Evolutionary conservation across 2,888 invertebrate species (phyloP).

Genomic region (Steromphala cineraria): DNA sequence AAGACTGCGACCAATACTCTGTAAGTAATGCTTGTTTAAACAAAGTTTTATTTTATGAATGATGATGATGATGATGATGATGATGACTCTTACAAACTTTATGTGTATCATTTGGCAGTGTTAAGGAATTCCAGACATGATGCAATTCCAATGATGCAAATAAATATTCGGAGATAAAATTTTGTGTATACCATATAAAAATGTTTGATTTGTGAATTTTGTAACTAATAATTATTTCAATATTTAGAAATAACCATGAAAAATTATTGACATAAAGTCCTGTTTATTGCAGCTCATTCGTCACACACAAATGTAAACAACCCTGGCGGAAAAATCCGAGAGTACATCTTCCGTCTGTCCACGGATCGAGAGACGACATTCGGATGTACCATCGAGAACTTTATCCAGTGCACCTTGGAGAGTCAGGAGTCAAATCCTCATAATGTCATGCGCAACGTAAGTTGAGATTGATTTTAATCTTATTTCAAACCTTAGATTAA

Average conservation of each 20-base stretch:
- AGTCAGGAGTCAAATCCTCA: constrained; percentile 91
- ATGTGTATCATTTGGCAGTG: too few relatives aligned
- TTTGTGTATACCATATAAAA: too few relatives aligned
- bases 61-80: too few relatives aligned
- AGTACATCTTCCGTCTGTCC: constrained; percentile 63
- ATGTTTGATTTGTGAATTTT: too few relatives aligned
- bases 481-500: too few relatives aligned
- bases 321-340: constrained; percentile 64
- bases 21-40: constrained; percentile 2
- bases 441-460: constrained; percentile 80
- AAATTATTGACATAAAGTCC: too few relatives aligned
- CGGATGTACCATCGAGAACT: constrained; percentile 93
- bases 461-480: constrained; percentile 32
- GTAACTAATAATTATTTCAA: too few relatives aligned
- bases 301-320: constrained; percentile 39
- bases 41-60: neutral
- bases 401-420: constrained; percentile 93
- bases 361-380: constrained; percentile 85
- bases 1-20: neutral
- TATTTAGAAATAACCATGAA: too few relatives aligned
- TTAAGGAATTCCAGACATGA: too few relatives aligned
- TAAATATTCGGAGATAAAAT: too few relatives aligned
- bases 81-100: too few relatives aligned
- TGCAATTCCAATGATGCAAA: too few relatives aligned
- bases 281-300: constrained; percentile 42